Percentiles rank a stretch among this genome's conserved stretches.
Conservation (phyloP, 2,888 invertebrate genomes). For the Hetaerina titia region DNA sequence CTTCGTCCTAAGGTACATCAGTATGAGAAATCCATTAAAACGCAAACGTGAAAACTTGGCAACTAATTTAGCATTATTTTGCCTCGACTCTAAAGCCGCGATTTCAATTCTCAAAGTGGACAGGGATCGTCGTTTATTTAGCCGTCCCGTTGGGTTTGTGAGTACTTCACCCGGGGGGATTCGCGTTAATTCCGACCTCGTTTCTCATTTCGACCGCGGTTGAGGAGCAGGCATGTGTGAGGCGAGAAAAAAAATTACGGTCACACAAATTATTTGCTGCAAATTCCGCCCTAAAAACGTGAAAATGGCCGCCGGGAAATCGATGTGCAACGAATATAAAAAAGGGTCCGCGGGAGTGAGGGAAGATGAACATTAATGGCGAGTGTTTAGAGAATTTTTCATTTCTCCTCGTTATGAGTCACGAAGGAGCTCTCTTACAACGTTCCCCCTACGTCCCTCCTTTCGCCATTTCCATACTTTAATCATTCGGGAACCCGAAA, state of each 20-base stretch:
- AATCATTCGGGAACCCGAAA: background rate
- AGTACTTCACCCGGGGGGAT: background rate
- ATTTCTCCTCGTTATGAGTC: conserved; percentile 4
- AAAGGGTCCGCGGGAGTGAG: background rate
- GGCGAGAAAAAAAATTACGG: background rate
- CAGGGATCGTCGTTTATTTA: background rate
- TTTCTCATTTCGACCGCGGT: background rate
- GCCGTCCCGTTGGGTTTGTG: background rate
- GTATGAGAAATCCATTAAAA: too few species aligned
- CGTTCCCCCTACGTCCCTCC: background rate
- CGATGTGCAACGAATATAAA: background rate
- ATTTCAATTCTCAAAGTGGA: background rate
- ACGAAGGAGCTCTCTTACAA: background rate
- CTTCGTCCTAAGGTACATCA: too few species aligned
- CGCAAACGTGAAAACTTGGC: background rate
- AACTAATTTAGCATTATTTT: background rate
- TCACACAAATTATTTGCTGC: background rate
- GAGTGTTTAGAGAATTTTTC: background rate
- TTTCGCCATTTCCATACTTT: background rate
- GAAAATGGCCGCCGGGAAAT: background rate
- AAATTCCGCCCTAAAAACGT: background rate
- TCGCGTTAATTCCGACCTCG: conserved; percentile 9
- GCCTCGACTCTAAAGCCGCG: background rate
- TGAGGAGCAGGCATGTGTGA: background rate
- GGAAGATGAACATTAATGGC: background rate